phyloP scores from a whole-genome alignment of 2,888 invertebrate genomes.

The Eilema depressum region DNA sequence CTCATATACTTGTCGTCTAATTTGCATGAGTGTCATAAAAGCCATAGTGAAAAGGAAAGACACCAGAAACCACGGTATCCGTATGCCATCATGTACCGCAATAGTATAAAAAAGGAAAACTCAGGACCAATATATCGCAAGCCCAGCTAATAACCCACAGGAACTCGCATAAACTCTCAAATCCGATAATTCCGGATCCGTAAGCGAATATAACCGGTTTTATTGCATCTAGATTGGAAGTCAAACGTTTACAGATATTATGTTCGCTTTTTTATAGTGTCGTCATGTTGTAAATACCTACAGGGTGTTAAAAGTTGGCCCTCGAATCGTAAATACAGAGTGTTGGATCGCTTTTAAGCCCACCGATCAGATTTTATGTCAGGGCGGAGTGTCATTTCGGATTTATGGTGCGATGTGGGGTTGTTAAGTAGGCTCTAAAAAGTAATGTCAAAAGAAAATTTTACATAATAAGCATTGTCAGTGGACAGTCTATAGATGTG shows the following conservation, averaged over 20 bases:
- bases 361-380: slow-evolving; percentile 78
- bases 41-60: too few species aligned
- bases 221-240: slow-evolving; percentile 67
- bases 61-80: too few species aligned
- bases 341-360: slow-evolving; percentile 72
- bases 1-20: too few species aligned
- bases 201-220: slow-evolving; percentile 58
- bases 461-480: slow-evolving; percentile 52
- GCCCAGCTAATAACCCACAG: slow-evolving; percentile 5
- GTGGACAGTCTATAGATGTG: slow-evolving; percentile 33
- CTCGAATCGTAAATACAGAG: slow-evolving; percentile 77
- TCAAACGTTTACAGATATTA: slow-evolving; percentile 81
- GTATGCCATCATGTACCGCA: not conserved
- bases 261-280: slow-evolving; percentile 74
- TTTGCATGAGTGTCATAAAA: too few species aligned
- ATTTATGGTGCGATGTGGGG: slow-evolving; percentile 71
- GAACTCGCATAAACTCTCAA: slow-evolving; percentile 20
- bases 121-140: not conserved
- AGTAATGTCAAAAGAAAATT: slow-evolving; percentile 53
- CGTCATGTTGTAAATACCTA: slow-evolving; percentile 74
- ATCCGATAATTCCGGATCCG: slow-evolving; percentile 51
- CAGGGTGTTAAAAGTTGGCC: slow-evolving; percentile 72
- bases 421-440: slow-evolving; percentile 68
- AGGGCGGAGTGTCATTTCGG: slow-evolving; percentile 72
- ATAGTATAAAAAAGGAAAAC: not conserved